These are phyloP conservation scores for Drepana falcataria DNA, from an alignment of 2,888 invertebrate genomes.

Conservation along the genomic window DNA sequence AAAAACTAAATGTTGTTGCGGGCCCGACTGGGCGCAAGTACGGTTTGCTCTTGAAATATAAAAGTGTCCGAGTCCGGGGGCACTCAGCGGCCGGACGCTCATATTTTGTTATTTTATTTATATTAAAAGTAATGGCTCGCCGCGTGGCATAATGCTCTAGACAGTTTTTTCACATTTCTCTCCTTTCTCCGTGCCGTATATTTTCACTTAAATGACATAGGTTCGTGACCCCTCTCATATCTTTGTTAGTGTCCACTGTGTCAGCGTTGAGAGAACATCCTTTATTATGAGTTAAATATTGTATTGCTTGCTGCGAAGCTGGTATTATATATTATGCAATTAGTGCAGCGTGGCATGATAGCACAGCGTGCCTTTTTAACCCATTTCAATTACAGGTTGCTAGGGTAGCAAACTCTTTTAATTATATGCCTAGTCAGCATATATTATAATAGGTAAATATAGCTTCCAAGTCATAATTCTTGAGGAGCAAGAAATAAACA, in stretches of 20 bases:
- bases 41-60: conserved; percentile 62
- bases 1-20: conserved; percentile 49
- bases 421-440: no score
- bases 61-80: conserved; percentile 74
- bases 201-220: conserved; percentile 77
- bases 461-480: no score
- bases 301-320: no score
- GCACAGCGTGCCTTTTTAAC: conserved; percentile 21
- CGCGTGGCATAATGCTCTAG: conserved; percentile 70
- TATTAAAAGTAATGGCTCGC: conserved; percentile 77
- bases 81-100: conserved; percentile 77
- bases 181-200: conserved; percentile 71
- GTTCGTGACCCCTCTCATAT: conserved; percentile 61
- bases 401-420: no score
- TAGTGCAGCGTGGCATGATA: conserved; percentile 47
- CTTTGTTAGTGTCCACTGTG: conserved; percentile 50
- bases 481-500: conserved; percentile 10
- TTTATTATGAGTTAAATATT: neutral
- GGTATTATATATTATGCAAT: conserved; percentile 28
- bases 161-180: conserved; percentile 73
- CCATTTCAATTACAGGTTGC: no score
- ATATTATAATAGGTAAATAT: no score
- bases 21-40: conserved; percentile 23
- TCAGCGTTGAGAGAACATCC: conserved; percentile 10
- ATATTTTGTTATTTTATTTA: conserved; percentile 80